phyloP scores from a whole-genome alignment of 2,888 invertebrate species.

The Magallana nippona region DNA sequence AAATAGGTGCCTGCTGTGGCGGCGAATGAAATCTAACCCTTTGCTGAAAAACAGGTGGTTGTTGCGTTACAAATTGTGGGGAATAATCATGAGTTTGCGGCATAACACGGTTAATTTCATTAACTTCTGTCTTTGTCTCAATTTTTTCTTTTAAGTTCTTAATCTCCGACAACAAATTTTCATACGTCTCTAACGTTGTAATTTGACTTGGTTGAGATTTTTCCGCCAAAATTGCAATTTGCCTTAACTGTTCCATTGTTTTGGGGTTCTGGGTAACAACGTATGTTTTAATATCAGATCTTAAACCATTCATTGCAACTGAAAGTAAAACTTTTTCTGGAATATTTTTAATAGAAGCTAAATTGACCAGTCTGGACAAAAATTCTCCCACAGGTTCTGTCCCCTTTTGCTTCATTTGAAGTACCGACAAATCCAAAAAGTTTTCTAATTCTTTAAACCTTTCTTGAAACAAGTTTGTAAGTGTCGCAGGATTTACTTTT shows the following conservation, averaged over 20 bases:
- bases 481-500: too few relatives aligned
- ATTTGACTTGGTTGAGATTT: slow-evolving; percentile 16
- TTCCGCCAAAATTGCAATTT: slow-evolving; percentile 34
- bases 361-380: slow-evolving; percentile 23
- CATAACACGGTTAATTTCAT: too few relatives aligned
- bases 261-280: slow-evolving; percentile 42
- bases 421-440: slow-evolving; percentile 30
- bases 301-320: slow-evolving; percentile 38
- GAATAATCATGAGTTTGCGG: too few relatives aligned
- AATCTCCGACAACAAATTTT: slow-evolving; percentile 30
- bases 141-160: background rate
- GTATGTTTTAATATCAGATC: background rate
- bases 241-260: slow-evolving; percentile 32
- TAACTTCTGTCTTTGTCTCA: too few relatives aligned
- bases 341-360: background rate
- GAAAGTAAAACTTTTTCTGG: slow-evolving; percentile 7
- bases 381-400: slow-evolving; percentile 31
- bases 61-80: too few relatives aligned
- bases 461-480: background rate
- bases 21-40: too few relatives aligned
- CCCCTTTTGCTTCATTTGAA: slow-evolving; percentile 18
- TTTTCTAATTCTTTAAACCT: slow-evolving; percentile 30
- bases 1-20: too few relatives aligned
- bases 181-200: slow-evolving; percentile 23
- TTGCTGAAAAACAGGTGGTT: too few relatives aligned